These are phyloP conservation scores for Pelmatolapia mariae DNA, from an alignment of 2,113 vertebrate species.

Conservation along the genomic window DNA sequence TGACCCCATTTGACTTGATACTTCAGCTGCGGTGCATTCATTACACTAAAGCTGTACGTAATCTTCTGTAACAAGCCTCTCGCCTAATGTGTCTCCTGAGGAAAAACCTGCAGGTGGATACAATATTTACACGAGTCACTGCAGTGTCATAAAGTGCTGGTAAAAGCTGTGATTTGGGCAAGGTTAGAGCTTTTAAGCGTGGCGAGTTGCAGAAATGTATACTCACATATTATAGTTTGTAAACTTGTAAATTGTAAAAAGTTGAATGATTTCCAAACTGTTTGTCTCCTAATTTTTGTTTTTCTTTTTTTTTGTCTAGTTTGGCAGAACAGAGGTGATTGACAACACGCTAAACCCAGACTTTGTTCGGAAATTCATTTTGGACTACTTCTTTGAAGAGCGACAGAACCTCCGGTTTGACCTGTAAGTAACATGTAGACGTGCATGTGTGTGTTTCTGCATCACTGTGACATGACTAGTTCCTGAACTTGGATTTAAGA, in stretches of 20 bases:
- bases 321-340: slow-evolving; percentile 96
- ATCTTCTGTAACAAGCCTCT: not conserved
- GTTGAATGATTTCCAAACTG: not conserved
- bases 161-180: not conserved
- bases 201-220: not conserved
- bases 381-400: slow-evolving; percentile 99
- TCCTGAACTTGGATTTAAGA: not conserved
- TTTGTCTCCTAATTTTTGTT: not conserved
- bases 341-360: slow-evolving; percentile 98
- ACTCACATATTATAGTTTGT: not conserved
- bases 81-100: not conserved
- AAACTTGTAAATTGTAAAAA: not conserved
- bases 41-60: slow-evolving; percentile 5
- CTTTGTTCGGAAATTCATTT: slow-evolving; percentile 96
- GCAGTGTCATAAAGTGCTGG: not conserved
- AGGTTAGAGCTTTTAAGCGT: not conserved
- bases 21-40: slow-evolving; percentile 27
- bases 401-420: slow-evolving; percentile 96
- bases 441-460: not conserved
- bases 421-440: slow-evolving; percentile 76
- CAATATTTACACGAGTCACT: not conserved
- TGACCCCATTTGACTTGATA: slow-evolving; percentile 39
- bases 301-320: slow-evolving; percentile 67
- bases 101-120: not conserved
- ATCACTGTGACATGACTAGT: not conserved